Percentiles rank a stretch among this genome's conserved stretches.
These are phyloP conservation scores for Pteronura brasiliensis DNA, from an alignment of 2,113 vertebrate species.

Conservation along the genomic window DNA sequence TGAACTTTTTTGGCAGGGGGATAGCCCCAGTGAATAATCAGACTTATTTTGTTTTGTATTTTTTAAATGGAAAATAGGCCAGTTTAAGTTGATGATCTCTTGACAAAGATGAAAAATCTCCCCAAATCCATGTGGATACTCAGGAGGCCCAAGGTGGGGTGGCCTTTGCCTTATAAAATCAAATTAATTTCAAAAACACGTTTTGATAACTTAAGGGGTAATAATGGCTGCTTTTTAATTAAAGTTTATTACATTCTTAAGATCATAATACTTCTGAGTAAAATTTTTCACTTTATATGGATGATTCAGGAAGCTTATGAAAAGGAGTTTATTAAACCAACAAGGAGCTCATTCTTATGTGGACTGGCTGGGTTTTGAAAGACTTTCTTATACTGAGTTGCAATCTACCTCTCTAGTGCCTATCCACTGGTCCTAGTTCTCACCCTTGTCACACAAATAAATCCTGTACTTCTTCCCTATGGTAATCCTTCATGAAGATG, in stretches of 20 bases:
- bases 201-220: neutral
- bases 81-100: constrained; percentile 1
- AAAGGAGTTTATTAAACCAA: neutral
- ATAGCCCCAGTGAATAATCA: constrained; percentile 28
- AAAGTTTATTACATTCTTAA: constrained; percentile 45
- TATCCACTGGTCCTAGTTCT: neutral
- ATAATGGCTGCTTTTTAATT: neutral
- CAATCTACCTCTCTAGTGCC: too few species aligned
- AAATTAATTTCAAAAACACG: constrained; percentile 30
- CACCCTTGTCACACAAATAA: neutral
- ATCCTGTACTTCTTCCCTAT: neutral
- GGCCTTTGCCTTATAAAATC: neutral
- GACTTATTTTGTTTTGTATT: neutral
- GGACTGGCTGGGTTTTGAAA: neutral
- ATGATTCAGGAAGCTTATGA: neutral
- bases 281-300: neutral
- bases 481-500: neutral
- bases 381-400: neutral
- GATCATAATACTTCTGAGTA: neutral
- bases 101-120: neutral
- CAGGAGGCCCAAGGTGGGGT: neutral
- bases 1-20: constrained; percentile 10
- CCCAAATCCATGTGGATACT: neutral
- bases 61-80: constrained; percentile 19
- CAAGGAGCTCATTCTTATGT: neutral